Conservation (phyloP, 2,797 vertebrate genomes). For the Capromys pilorides region DNA sequence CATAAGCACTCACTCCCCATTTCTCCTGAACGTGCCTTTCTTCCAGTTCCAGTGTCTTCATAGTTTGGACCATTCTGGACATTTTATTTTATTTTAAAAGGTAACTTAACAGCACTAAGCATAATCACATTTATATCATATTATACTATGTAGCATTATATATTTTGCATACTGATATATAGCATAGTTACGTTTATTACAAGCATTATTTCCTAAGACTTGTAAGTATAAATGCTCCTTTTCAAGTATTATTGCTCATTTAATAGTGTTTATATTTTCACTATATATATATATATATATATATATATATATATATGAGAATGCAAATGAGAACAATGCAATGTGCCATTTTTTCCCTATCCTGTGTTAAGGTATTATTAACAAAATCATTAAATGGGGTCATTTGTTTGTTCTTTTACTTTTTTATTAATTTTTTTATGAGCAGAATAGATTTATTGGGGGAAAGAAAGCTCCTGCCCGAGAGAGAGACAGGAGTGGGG, state of each 20-base stretch:
- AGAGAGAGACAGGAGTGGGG: no score
- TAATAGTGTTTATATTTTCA: constrained; percentile 67
- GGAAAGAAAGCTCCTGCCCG: no score
- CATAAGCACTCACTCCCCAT: neutral
- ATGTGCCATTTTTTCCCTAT: constrained; percentile 59
- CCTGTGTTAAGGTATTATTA: constrained; percentile 47
- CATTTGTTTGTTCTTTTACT: neutral
- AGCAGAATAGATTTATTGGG: no score
- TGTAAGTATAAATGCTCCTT: constrained; percentile 63
- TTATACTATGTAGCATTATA: constrained; percentile 67
- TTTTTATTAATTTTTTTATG: no score
- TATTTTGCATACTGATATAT: constrained; percentile 66
- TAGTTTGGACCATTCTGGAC: constrained; percentile 15
- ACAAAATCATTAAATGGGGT: constrained; percentile 53
- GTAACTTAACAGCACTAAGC: constrained; percentile 65
- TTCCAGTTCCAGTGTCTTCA: neutral
- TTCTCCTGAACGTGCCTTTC: neutral
- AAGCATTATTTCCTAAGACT: constrained; percentile 76
- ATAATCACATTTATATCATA: constrained; percentile 71
- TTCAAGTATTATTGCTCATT: constrained; percentile 67
- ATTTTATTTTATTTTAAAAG: constrained; percentile 62
- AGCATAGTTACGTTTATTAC: constrained; percentile 73
- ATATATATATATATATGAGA: no score
- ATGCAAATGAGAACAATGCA: neutral
- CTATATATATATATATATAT: constrained; percentile 53